Evolutionary conservation across 2,888 invertebrate genomes (phyloP).

Genomic region (Drosophila suboccidentalis): DNA sequence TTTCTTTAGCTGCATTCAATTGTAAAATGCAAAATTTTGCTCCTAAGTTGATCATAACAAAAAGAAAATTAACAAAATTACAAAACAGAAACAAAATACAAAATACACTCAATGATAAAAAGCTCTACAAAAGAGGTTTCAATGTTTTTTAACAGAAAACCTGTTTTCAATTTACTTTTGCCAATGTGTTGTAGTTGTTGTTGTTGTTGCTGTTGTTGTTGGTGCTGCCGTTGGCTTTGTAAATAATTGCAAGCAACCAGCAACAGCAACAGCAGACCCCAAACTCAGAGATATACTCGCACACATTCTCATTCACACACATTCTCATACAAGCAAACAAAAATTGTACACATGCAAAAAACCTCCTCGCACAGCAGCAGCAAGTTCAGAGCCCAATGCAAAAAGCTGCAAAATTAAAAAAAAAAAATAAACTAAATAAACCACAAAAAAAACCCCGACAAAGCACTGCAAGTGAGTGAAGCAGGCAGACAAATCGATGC

Average conservation of each 20-base stretch:
- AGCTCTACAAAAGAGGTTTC: constrained; percentile 78
- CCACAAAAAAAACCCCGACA: constrained; percentile 13
- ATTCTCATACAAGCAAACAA: constrained; percentile 18
- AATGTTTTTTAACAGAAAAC: constrained; percentile 73
- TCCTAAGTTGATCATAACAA: constrained; percentile 20
- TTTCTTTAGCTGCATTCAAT: background rate
- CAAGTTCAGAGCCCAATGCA: constrained; percentile 58
- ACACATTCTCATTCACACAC: constrained; percentile 10
- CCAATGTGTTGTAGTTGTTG: constrained; percentile 46
- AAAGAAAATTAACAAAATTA: constrained; percentile 27
- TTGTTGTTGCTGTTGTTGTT: constrained; percentile 49
- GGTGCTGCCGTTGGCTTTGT: constrained; percentile 70
- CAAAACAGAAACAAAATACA: constrained; percentile 37
- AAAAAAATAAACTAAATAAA: constrained; percentile 12
- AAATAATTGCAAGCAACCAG: constrained; percentile 79
- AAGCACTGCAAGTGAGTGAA: background rate
- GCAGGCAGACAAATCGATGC: constrained; percentile 7
- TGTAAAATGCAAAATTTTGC: constrained; percentile 22
- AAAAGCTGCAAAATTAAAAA: constrained; percentile 36
- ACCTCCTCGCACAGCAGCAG: constrained; percentile 44
- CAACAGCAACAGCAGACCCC: constrained; percentile 68
- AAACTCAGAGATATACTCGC: constrained; percentile 51
- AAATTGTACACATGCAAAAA: constrained; percentile 42
- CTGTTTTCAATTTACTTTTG: constrained; percentile 78
- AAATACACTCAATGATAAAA: constrained; percentile 71